Evolutionary conservation across 2,113 vertebrate species (phyloP), one percentile per base, ranked within the genome.

Genomic region (Tonatia bakeri): DNA sequence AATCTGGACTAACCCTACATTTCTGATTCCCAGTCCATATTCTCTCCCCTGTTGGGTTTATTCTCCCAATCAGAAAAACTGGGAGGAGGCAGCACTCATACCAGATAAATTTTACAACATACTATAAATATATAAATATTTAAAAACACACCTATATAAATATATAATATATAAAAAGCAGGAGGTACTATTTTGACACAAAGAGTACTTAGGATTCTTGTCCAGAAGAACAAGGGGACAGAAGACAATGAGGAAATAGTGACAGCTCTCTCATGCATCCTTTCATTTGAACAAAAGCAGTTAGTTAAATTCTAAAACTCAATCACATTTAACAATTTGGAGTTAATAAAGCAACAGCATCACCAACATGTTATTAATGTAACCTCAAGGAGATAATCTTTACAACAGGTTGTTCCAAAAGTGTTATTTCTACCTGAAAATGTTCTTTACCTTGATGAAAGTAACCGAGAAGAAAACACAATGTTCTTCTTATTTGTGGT

Each of bases 401-500:
- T 79, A 12, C 11, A 47, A 19, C 10, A 28, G 12, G 33, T 47
- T 86, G n/a, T 70, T 95, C 75, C n/a, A 65, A 33, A 10, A 54
- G n/a, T 82, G 96, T 75, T 52, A 81, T 94, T 86, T 83, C 80
- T 83, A 17, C 52, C 31, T 85, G 38, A 54, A 93, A 91, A 33
- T 7, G 14, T 76, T 72, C 79, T 91, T 79, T 85, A 28, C 67
- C 69, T 94, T 24, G 69, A 84, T 70, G 24, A 75, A 94, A 40
- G 20, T 52, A 81, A 36, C n/a, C 1, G 31, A 24, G 19, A 96
- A 94, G 64, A 81, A 97, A 96, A 69, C 59, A 91, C 94, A 95
- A 65, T 12, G 36, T 73, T 70, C 10, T 91, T 52, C 0, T 47
- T 81, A 22, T 97, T 97, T 96, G 40, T 95, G 95, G 88, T 75